phyloP scores from a whole-genome alignment of 2,113 vertebrate genomes.

The Oplegnathus fasciatus region DNA sequence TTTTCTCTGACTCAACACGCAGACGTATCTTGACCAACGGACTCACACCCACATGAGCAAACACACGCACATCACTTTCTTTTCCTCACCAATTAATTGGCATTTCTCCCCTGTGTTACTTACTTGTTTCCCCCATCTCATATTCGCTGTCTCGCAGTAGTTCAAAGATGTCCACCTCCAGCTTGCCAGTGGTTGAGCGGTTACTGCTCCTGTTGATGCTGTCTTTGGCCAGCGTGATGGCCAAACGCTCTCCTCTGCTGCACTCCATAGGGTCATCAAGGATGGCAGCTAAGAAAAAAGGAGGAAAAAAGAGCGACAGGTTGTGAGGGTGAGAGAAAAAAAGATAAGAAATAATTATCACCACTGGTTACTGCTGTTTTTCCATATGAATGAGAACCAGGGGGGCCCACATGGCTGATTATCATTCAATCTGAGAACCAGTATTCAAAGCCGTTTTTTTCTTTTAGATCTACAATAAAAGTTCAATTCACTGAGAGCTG shows the following conservation, averaged over 20 bases:
- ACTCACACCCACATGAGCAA: background rate
- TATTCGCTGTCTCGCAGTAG: constrained; percentile 98
- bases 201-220: constrained; percentile 94
- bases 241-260: constrained; percentile 96
- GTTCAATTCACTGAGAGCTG: constrained; percentile 39
- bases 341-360: constrained; percentile 5
- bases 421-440: constrained; percentile 14
- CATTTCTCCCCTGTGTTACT: constrained; percentile 51
- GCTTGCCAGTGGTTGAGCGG: constrained; percentile 92
- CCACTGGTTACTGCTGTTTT: constrained; percentile 14
- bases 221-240: constrained; percentile 98
- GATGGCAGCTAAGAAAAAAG: constrained; percentile 80
- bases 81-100: background rate
- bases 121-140: constrained; percentile 98
- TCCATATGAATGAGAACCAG: background rate
- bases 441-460: background rate
- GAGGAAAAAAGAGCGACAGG: background rate
- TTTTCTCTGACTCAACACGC: background rate
- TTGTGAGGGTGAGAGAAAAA: constrained; percentile 11
- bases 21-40: background rate
- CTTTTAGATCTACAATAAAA: constrained; percentile 21
- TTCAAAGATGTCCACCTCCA: constrained; percentile 98
- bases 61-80: background rate
- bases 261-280: constrained; percentile 99
- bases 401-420: background rate